Base-by-base conservation (phyloP, 2,113 vertebrate species). In the Megaleporinus macrocephalus region DNA sequence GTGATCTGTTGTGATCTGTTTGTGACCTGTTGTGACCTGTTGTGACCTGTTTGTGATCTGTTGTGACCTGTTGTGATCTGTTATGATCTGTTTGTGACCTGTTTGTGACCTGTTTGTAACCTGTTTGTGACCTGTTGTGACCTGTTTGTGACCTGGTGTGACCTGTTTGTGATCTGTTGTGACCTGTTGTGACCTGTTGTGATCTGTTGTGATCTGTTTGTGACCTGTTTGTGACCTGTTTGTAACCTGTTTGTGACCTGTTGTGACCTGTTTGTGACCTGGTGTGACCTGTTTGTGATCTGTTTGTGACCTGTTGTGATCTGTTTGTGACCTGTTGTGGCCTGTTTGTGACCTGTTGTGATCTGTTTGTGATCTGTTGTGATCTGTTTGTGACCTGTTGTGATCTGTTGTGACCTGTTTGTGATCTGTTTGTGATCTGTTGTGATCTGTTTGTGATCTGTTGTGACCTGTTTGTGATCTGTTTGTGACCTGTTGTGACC, bases 61-160 rank as follows among this genome's bases (percentile, higher is more conserved):
- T 78, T 47, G 81, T 71, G 4, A 27, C 26, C 61, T 63, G 61
- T 88, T 75, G n/a, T n/a, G 49, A 51, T 15, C 49, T 51, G 79
- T 78, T 47, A 74, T 71, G 4, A 27, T 13, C 61, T 63, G 61
- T 88, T 75, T n/a, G n/a, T n/a, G 49, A 51, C 49, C 49, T 51
- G 79, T n/a, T 78, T 47, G 81, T 71, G 4, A 27, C 26, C 61
- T 63, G 61, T 88, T 75, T n/a, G n/a, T n/a, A n/a, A n/a, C n/a
- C n/a, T n/a, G n/a, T n/a, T n/a, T n/a, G n/a, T n/a, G 49, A 51
- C 49, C 49, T 51, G 79, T 78, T 47, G 81, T 71, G 4, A 27
- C 26, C 61, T 63, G 61, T 88, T 75, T n/a, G n/a, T n/a, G 49
- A 51, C 49, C 49, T 51, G 79, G 76, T 47, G 81, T 71, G 4